These are phyloP conservation scores for Pristis pectinata DNA, from an alignment of 2,797 vertebrate species.

Conservation along the genomic window DNA sequence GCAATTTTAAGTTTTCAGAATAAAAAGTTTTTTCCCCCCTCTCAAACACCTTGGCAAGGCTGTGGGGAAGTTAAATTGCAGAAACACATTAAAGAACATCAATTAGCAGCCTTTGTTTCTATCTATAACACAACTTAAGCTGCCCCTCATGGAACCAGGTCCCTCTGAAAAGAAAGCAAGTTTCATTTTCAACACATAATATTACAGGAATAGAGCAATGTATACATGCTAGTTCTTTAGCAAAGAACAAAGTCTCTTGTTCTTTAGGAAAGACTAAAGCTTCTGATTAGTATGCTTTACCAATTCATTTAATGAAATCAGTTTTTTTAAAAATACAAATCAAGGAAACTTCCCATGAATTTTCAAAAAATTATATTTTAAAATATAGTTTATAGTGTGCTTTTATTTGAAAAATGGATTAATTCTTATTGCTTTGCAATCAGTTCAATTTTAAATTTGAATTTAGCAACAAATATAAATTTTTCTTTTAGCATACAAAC, in stretches of 20 bases:
- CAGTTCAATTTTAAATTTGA: background rate
- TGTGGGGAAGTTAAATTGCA: too few relatives aligned
- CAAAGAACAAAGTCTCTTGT: background rate
- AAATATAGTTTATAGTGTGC: background rate
- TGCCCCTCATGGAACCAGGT: conserved; percentile 45
- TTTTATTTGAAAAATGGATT: background rate
- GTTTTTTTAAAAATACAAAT: background rate
- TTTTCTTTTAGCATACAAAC: background rate
- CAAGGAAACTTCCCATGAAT: background rate
- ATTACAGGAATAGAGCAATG: conserved; percentile 48
- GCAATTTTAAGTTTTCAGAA: too few relatives aligned
- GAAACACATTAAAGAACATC: too few relatives aligned
- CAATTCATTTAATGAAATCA: background rate
- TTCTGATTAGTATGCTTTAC: background rate
- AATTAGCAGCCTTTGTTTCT: background rate
- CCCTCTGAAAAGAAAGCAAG: conserved; percentile 49
- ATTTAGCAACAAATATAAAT: background rate
- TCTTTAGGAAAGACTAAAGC: background rate
- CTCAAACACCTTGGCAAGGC: too few relatives aligned
- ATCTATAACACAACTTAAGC: conserved; percentile 39
- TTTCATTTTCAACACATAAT: conserved; percentile 53
- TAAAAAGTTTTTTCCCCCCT: too few relatives aligned
- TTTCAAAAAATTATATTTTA: background rate
- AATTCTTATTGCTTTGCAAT: background rate
- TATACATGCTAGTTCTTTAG: conserved; percentile 48